Evolutionary conservation across 2,888 invertebrate genomes (phyloP), one percentile per base, ranked within the genome.

Genomic region (Protophormia terraenovae): DNA sequence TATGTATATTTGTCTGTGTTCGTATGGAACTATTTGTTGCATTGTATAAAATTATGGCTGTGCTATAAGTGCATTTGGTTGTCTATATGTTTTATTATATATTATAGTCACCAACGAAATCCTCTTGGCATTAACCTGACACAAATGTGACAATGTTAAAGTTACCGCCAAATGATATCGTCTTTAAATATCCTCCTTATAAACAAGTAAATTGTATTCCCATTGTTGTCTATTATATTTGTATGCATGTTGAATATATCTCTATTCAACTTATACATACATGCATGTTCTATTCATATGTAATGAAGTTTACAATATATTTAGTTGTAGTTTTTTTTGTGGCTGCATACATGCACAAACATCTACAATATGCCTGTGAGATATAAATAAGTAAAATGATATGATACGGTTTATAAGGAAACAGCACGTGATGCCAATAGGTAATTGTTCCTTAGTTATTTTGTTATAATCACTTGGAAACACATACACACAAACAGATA

Each of bases 401-500:
- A 53, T 35, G 32, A 35, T 53, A 53, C 24, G 53, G 14, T 38
- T 24, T 66, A n/a, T n/a, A 35, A 45, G 73, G 35, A 84, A 88
- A 87, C 86, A 88, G 87, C 89, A 89, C 90, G 90, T 90, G 88
- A 89, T 89, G 88, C 88, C 89, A 90, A 89, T 90, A 88, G 89
- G 87, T 90, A 90, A 90, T 90, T 89, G 88, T 88, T 88, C 86
- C 87, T 84, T 86, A 87, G 87, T 77, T 87, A 73, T 38, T 73
- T 60, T 60, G 35, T 22, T 14, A 32, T 5, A 67, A 27, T 14
- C 32, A 67, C 14, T 50, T 50, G n/a, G n/a, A 64, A 2, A 3
- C 19, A n/a, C 22, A 3, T 0, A 41, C 3, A 41, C 38, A 41
- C 0, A 8, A 14, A 41, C 0, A 41, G n/a, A n/a, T n/a, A n/a